Base-by-base conservation (phyloP, 92 coral and sea anemone species). In the Umimayanthus kanabou region DNA sequence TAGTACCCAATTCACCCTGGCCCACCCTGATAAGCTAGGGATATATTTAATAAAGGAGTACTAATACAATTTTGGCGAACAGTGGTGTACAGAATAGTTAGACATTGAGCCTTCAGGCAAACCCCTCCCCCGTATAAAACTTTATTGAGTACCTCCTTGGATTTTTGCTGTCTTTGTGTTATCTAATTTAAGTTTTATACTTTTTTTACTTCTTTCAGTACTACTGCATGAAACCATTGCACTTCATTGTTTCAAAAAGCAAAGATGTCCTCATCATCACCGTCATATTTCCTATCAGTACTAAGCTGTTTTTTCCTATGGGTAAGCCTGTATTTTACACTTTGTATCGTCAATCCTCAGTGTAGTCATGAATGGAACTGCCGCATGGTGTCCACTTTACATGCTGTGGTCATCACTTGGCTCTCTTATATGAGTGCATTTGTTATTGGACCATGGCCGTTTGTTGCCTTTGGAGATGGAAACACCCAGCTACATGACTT, bases 371-470 rank as follows among this genome's bases (percentile, higher is more conserved):
- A 97, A 81, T 97, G 99, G 99, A 97, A 94, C 94, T 95, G 97
- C 82, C 93, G 99, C 72, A 58, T 92, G 53, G 90, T 95, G 4
- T 91, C 99, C 33, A 74, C 93, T 20, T 43, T 88, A 64, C 99
- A 97, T 90, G 99, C 95, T 55, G 49, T 92, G 1, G 49, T 97
- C 10, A 92, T 92, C 61, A 89, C 94, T 2, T 37, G 69, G 23
- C 84, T 97, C 82, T 91, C 90, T 29, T 90, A 80, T 43, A 94
- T 94, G 97, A 91, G 97, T 90, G 99, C 90, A 0, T 93, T 91
- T 33, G 85, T 89, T 29, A 92, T 95, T 28, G 99, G 99, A 11
- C 99, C 99, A 0, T 97, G 99, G 99, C 98, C 99, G 4, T 93
- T 97, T 88, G 94, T 79, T 7, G 91, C 93, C 3, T 87, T 97